These are phyloP conservation scores for Timandra comae DNA, from an alignment of 2,888 invertebrate genomes.

Conservation along the genomic window DNA sequence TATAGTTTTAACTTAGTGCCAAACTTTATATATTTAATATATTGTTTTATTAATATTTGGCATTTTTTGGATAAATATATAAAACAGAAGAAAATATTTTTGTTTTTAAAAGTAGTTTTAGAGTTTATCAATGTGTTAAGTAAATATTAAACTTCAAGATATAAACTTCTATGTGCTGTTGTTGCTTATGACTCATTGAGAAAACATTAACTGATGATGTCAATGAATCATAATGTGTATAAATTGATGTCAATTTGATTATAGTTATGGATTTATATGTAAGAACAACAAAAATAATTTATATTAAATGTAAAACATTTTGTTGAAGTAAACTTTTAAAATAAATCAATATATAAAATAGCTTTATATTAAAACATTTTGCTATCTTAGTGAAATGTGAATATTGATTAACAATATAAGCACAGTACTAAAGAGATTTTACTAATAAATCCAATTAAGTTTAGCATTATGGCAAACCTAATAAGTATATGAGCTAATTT, in stretches of 20 bases:
- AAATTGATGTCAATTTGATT: conserved; percentile 8
- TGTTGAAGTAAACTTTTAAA: too few species aligned
- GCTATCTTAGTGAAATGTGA: too few species aligned
- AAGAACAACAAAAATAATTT: conserved; percentile 1
- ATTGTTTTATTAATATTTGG: conserved; percentile 3
- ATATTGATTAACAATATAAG: too few species aligned
- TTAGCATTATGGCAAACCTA: conserved; percentile 3
- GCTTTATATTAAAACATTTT: too few species aligned
- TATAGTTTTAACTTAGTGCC: conserved; percentile 29
- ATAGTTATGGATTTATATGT: conserved; percentile 2
- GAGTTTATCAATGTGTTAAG: background rate
- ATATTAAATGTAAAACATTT: conserved; percentile 4
- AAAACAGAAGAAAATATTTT: background rate
- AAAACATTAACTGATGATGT: conserved; percentile 16
- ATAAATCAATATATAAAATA: too few species aligned
- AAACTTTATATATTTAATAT: conserved; percentile 26
- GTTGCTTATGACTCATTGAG: conserved; percentile 14
- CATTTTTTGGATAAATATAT: conserved; percentile 4
- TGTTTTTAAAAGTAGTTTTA: background rate
- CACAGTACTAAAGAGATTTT: too few species aligned
- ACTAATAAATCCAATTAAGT: conserved; percentile 1
- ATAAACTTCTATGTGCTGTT: too few species aligned
- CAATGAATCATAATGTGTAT: conserved; percentile 20
- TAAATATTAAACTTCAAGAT: too few species aligned
- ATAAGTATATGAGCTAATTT: background rate